Base-by-base conservation (phyloP, 2,113 vertebrate genomes). In the Anolis sagrei region DNA sequence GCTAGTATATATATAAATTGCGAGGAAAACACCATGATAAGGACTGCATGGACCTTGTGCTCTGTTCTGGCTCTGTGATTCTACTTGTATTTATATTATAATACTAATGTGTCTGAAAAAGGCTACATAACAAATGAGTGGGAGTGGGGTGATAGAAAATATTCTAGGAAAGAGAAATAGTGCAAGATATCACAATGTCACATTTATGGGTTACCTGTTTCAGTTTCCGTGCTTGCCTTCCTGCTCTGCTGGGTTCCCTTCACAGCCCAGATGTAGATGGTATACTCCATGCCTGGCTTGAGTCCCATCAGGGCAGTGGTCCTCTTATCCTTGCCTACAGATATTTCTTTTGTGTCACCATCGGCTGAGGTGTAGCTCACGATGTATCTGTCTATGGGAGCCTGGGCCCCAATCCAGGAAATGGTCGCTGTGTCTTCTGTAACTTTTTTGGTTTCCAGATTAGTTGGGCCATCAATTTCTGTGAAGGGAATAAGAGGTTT, bases 371-470 rank as follows among this genome's bases (percentile, higher is more conserved):
- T 87, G 90, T 97, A 98, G 87, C 93, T 96, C 88, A 98, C 83
- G 83, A 95, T 92, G 75, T 97, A 98, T 88, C 94, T 96, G 2
- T 97, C 95, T 29, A 97, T 93, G 8, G 93, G 92, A n/a, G 97
- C 95, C 76, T 92, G 95, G 68, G 96, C 91, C 0, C 25, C 88
- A 69, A 96, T 92, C 97, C 97, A 98, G 61, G 94, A 95, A 66
- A 98, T 92, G 3, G 90, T 96, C 4, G 94, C 95, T 0, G 95
- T 97, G 86, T 96, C 95, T 87, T 97, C 97, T 11, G 95, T 97
- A 76, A 97, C 95, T 44, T 82, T 87, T 7, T 87, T 93, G 76
- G 94, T 93, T 82, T 95, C 75, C 73, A 98, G 90, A 78, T 95
- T 95, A 81, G 91, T 89, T 7, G 96, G 96, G n/a, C 76, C 82